Base-by-base conservation (phyloP, 2,888 invertebrate genomes). In the Mimas tiliae region DNA sequence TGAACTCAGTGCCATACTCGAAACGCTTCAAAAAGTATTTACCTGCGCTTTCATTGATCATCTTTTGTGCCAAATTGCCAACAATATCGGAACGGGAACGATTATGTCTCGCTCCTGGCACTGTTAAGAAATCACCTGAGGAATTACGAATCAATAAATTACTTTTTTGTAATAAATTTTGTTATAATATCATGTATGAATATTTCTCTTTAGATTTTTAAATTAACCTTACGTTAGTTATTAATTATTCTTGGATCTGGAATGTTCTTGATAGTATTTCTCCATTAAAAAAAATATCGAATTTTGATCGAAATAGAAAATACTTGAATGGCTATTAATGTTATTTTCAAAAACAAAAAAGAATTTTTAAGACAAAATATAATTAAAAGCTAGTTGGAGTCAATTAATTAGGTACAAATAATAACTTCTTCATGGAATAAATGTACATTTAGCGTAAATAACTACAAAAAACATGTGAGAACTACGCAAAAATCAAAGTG, bases 31-130 rank as follows among this genome's bases (percentile, higher is more conserved):
- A 21, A 45, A 50, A 42, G 19, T 64, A 69, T 70, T 65, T 68
- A 92, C 92, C 92, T 82, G 90, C 85, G 78, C 87, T 83, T 70
- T 93, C 93, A 75, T 86, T 90, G 71, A 89, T 82, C 87, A 91
- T 88, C 75, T 79, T 87, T 69, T 90, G 91, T 27, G 91, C 88
- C 48, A 90, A 76, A 77, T 89, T 91, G 16, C 93, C 93, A 58
- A 93, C 93, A 63, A 93, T 88, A 75, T 93, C 93, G 1, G 93
- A 93, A 50, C 93, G 83, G 1, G 93, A 93, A 19, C 93, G 81
- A 71, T 89, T 93, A 74, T 93, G 93, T 62, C 91, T 85, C 12
- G 79, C 70, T 3, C 90, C 88, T 0, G 91, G 85, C 27, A 88
- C 74, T 16, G 89, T 85, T 67, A 90, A 76, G 16, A 85, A 75